Evolutionary conservation across 1,140 invertebrate genomes (phyloP).

Genomic region (Rhagoletis pomonella): DNA sequence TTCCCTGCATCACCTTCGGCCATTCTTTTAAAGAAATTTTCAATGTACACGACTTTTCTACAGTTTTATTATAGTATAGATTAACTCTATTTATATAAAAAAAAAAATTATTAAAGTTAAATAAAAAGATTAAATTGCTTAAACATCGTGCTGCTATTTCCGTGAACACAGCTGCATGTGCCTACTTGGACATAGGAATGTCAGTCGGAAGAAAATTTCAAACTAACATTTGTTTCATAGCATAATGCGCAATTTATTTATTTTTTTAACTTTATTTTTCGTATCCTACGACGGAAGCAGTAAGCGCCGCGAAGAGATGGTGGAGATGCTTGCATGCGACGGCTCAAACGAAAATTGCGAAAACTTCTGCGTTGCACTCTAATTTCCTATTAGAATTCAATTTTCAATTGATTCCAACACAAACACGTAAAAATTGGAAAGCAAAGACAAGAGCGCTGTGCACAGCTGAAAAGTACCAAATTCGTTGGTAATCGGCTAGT

Average conservation of each 20-base stretch:
- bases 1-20: too few species aligned
- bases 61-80: too few species aligned
- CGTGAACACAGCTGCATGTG: not conserved
- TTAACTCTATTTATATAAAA: too few species aligned
- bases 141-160: not conserved
- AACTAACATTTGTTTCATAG: conserved; percentile 41
- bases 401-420: conserved; percentile 43
- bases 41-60: too few species aligned
- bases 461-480: not conserved
- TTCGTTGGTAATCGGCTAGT: conserved; percentile 16
- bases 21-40: too few species aligned
- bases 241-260: conserved; percentile 26
- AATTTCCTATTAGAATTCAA: conserved; percentile 53
- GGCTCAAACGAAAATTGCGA: conserved; percentile 30
- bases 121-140: too few species aligned
- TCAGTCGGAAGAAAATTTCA: not conserved
- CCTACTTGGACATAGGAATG: not conserved
- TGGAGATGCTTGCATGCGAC: not conserved
- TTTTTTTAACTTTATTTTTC: not conserved
- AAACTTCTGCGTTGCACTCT: conserved; percentile 49
- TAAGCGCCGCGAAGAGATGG: not conserved
- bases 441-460: not conserved
- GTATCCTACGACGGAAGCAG: not conserved
- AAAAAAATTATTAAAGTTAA: too few species aligned
- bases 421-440: conserved; percentile 9